A percentile compares a stretch with the other conserved stretches of the same genome.
These are phyloP conservation scores for Hetaerina americana DNA, from an alignment of 1,140 invertebrate species.

Conservation along the genomic window DNA sequence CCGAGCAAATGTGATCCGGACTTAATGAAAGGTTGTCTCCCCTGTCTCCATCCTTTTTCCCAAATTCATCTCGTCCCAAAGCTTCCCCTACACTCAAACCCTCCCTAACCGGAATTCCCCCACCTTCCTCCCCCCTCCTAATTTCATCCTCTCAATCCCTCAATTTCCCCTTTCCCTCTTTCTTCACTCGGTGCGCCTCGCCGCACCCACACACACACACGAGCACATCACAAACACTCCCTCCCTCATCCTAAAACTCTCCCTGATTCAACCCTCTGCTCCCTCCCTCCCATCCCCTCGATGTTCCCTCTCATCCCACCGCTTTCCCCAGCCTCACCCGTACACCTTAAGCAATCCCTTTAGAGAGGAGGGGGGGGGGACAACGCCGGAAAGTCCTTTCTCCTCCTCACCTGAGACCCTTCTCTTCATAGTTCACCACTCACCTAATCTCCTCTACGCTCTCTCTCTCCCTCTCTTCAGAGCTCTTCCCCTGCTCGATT, in stretches of 20 bases:
- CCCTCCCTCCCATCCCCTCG: background rate
- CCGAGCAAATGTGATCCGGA: too few relatives aligned
- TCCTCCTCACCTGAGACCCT: background rate
- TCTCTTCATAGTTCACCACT: background rate
- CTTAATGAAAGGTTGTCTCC: too few relatives aligned
- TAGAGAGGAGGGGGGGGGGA: too few relatives aligned
- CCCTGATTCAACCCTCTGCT: background rate
- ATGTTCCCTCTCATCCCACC: background rate
- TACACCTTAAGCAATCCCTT: background rate
- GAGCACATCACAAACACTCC: too few relatives aligned
- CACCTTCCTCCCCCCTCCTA: too few relatives aligned
- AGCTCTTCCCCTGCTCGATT: too few relatives aligned
- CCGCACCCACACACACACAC: too few relatives aligned
- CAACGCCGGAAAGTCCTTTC: background rate
- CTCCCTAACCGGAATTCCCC: too few relatives aligned
- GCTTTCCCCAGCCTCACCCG: background rate
- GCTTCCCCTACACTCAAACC: too few relatives aligned
- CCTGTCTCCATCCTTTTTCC: too few relatives aligned
- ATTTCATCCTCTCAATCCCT: background rate
- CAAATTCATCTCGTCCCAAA: too few relatives aligned
- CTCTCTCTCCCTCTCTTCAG: too few relatives aligned
- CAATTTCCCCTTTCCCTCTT: background rate
- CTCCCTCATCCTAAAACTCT: background rate
- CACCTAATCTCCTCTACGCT: background rate
- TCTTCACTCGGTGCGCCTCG: background rate